Conservation (phyloP, 2,888 invertebrate species). For the Alcis repandata region DNA sequence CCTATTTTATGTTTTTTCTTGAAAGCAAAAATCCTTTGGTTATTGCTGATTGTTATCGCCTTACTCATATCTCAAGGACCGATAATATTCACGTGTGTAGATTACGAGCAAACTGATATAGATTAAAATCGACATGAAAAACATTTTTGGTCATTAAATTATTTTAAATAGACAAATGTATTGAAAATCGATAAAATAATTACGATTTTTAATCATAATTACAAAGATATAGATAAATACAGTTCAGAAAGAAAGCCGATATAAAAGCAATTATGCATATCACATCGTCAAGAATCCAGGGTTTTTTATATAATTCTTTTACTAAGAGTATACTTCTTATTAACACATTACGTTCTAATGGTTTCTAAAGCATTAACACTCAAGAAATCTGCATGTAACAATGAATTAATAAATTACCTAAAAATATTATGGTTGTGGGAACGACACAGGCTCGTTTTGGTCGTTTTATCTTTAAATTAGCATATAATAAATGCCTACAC, state of each 20-base stretch:
- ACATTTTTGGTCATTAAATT: neutral
- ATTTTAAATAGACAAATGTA: too few relatives aligned
- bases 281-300: neutral
- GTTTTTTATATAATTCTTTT: too few relatives aligned
- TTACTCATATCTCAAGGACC: slow-evolving; percentile 41
- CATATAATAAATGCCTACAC: slow-evolving; percentile 11
- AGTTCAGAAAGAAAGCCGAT: neutral
- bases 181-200: neutral
- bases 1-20: slow-evolving; percentile 26
- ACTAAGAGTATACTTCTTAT: too few relatives aligned
- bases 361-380: slow-evolving; percentile 1
- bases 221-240: neutral
- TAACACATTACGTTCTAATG: neutral
- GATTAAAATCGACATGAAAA: slow-evolving; percentile 5
- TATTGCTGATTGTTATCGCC: slow-evolving; percentile 43
- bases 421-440: slow-evolving; percentile 20
- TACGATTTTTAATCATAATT: neutral
- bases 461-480: slow-evolving; percentile 10
- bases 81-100: slow-evolving; percentile 42
- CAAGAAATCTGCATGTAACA: slow-evolving; percentile 15
- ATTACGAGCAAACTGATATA: slow-evolving; percentile 18
- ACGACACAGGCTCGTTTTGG: neutral
- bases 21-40: slow-evolving; percentile 23
- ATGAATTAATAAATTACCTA: slow-evolving; percentile 13
- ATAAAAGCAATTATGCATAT: too few relatives aligned